Base-by-base conservation (phyloP, 2,888 invertebrate genomes). In the Diarsia dahlii region DNA sequence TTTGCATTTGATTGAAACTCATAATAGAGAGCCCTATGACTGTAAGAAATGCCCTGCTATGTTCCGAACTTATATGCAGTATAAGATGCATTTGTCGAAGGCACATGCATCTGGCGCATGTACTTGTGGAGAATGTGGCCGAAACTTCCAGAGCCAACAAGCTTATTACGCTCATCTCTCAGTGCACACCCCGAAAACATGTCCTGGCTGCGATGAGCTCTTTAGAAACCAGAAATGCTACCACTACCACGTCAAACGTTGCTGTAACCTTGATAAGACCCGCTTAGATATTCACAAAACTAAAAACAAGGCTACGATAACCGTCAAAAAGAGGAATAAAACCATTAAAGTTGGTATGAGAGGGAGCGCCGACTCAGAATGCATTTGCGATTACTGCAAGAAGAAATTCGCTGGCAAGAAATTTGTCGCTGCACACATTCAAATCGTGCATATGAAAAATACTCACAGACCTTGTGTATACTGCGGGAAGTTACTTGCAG, bases 141-240 rank as follows among this genome's bases (percentile, higher is more conserved):
- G 92, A 0, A 93, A 85, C 20, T 96, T 95, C 73, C 88, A 90
- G 52, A 91, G 92, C 0, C 45, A 79, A 2, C 89, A 92, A 0
- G 95, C 93, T 0, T 94, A 91, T 52, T 86, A 91, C 18, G 95
- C 95, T 5, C 96, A 95, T 71, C 75, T 91, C 0, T 90, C 93
- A 0, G 87, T 95, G 0, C 96, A 96, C 67, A 78, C 87, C 0
- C 81, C 87, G 0, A 93, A 95, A 78, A 91, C 81, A 0, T 96
- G 96, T 73, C 95, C 95, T 0, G 89, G 91, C 5, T 96, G 96
- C 58, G 92, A 94, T 13, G 93, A 90, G 23, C 54, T 91, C 3
- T 96, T 95, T 74, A 91, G 92, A 4, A 96, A 95, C 78, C 93
- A 93, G 67, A 90, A 90, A 15, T 96, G 96, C 64, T 96, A 95